phyloP scores from a whole-genome alignment of 35 echinoderm and acorn worm genomes.

The Anneissia japonica region DNA sequence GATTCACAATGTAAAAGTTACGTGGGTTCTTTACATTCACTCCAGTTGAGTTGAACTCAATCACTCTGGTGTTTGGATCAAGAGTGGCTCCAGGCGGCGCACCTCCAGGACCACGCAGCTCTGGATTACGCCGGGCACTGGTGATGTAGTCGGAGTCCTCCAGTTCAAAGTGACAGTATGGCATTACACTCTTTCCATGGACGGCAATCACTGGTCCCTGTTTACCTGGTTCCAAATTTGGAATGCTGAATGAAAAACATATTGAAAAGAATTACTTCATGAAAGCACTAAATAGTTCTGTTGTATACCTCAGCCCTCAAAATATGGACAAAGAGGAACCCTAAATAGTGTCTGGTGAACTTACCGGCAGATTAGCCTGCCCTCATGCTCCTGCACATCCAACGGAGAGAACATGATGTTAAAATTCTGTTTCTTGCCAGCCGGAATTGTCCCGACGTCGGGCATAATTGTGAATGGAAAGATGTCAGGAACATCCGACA shows the following conservation, averaged over 20 bases:
- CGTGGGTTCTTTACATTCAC: slow-evolving; percentile 69
- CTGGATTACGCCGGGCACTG: slow-evolving; percentile 86
- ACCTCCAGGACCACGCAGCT: slow-evolving; percentile 84
- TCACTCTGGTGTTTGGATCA: slow-evolving; percentile 95
- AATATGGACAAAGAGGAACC: too few species aligned
- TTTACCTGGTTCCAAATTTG: slow-evolving; percentile 91
- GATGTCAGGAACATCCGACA: slow-evolving; percentile 32
- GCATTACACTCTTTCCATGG: slow-evolving; percentile 81
- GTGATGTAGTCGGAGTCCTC: slow-evolving; percentile 99
- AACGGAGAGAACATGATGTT: slow-evolving; percentile 88
- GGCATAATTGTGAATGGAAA: slow-evolving; percentile 83
- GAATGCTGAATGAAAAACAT: slow-evolving; percentile 48
- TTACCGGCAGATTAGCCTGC: slow-evolving; percentile 95
- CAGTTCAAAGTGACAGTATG: slow-evolving; percentile 99
- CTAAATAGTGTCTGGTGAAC: not conserved
- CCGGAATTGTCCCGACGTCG: slow-evolving; percentile 55
- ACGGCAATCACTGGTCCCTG: slow-evolving; percentile 83
- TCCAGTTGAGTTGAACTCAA: slow-evolving; percentile 74
- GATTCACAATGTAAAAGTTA: slow-evolving; percentile 90
- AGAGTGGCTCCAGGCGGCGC: slow-evolving; percentile 89
- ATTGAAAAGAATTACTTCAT: not conserved
- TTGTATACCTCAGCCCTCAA: not conserved
- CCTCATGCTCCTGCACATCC: slow-evolving; percentile 92
- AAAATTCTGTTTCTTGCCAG: slow-evolving; percentile 98
- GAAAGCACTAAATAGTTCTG: not conserved